Percentiles rank a stretch among this genome's conserved stretches.
These are phyloP conservation scores for Teleiodes luculella DNA, from an alignment of 2,888 invertebrate genomes.

Conservation along the genomic window DNA sequence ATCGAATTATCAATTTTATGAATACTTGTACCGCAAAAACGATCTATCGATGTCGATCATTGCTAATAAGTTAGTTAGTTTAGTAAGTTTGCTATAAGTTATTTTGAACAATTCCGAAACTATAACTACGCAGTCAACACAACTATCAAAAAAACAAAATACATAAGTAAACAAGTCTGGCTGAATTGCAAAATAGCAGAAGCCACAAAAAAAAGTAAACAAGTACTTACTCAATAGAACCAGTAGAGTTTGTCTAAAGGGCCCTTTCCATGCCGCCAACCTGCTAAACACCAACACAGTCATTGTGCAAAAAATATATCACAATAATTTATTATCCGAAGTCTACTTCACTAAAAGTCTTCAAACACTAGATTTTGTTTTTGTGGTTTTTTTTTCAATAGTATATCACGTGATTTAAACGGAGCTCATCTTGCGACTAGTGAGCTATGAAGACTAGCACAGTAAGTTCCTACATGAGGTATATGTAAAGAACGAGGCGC, in stretches of 20 bases:
- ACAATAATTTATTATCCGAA: not conserved
- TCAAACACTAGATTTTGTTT: no score
- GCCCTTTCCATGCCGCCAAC: not conserved
- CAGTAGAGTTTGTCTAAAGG: not conserved
- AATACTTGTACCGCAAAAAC: no score
- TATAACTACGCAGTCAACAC: no score
- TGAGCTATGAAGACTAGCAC: not conserved
- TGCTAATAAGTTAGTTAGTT: no score
- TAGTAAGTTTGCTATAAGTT: no score
- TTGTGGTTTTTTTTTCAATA: not conserved
- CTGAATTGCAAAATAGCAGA: not conserved
- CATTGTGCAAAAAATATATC: not conserved
- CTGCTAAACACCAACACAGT: not conserved
- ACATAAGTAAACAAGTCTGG: no score
- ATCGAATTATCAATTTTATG: no score
- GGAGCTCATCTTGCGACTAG: not conserved
- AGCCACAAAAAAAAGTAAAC: not conserved
- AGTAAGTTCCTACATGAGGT: not conserved
- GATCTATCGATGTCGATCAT: no score
- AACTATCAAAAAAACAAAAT: no score
- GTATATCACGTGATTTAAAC: no score
- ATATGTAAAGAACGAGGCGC: not conserved
- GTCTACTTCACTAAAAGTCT: not conserved
- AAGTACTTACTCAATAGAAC: not conserved
- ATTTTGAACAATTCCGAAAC: no score